Evolutionary conservation across 1,140 invertebrate species (phyloP).

Genomic region (Apis cerana): DNA sequence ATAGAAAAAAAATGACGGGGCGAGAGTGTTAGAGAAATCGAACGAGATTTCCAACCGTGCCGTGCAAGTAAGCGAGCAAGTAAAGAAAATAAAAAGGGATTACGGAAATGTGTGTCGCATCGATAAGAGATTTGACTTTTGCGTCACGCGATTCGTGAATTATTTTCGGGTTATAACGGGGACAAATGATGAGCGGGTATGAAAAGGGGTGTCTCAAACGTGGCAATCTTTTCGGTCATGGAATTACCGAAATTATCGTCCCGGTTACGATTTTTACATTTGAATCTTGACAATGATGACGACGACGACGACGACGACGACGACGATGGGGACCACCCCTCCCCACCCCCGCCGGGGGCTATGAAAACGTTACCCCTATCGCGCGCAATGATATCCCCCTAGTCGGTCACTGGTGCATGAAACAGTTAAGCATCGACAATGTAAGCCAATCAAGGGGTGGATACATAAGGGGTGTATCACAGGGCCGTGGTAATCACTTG

Average conservation of each 20-base stretch:
- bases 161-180: slow-evolving; percentile 31
- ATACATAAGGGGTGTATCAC: slow-evolving; percentile 69
- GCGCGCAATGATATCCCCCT: slow-evolving; percentile 77
- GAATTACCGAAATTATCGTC: slow-evolving; percentile 40
- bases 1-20: background rate
- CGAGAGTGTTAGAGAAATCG: background rate
- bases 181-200: background rate
- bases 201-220: slow-evolving; percentile 8
- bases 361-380: slow-evolving; percentile 80
- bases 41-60: background rate
- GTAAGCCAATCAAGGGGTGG: slow-evolving; percentile 80
- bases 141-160: slow-evolving; percentile 48
- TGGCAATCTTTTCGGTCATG: slow-evolving; percentile 12
- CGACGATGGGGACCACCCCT: slow-evolving; percentile 50
- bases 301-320: slow-evolving; percentile 54
- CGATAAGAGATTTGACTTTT: slow-evolving; percentile 20
- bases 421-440: slow-evolving; percentile 82
- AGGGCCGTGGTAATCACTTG: slow-evolving; percentile 76
- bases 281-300: slow-evolving; percentile 55
- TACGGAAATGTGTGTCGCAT: background rate
- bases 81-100: background rate
- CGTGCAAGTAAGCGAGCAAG: background rate
- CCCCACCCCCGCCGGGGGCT: slow-evolving; percentile 57
- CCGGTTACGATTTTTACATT: slow-evolving; percentile 59
- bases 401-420: slow-evolving; percentile 81